Percentiles rank a stretch among this genome's conserved stretches.
Conservation (phyloP, 2,888 invertebrate species). For the Allygus modestus region DNA sequence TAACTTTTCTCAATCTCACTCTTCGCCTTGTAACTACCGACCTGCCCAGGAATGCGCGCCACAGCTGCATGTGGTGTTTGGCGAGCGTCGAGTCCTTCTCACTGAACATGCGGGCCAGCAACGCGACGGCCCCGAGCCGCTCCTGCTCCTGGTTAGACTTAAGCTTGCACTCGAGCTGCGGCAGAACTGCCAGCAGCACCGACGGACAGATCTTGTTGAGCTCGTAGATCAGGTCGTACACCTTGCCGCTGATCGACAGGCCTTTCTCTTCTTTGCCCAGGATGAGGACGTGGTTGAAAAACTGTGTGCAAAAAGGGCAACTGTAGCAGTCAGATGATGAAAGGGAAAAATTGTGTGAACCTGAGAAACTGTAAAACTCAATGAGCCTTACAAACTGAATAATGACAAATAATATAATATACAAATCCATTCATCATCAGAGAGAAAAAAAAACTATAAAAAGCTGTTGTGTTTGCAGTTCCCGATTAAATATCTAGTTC, state of each 20-base stretch:
- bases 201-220: slow-evolving; percentile 94
- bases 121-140: slow-evolving; percentile 90
- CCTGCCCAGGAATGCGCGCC: slow-evolving; percentile 94
- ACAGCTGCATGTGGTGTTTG: slow-evolving; percentile 89
- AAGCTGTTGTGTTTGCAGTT: no score
- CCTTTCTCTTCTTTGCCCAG: slow-evolving; percentile 93
- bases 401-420: no score
- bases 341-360: no score
- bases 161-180: slow-evolving; percentile 96
- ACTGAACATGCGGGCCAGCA: slow-evolving; percentile 97
- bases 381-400: no score
- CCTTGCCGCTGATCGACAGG: slow-evolving; percentile 87
- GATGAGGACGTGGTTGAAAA: slow-evolving; percentile 97
- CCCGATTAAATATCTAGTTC: no score
- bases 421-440: no score
- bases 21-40: no score
- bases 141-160: slow-evolving; percentile 95
- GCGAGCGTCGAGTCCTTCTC: slow-evolving; percentile 95
- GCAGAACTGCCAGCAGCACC: slow-evolving; percentile 91
- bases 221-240: slow-evolving; percentile 98
- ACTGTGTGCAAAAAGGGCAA: slow-evolving; percentile 78
- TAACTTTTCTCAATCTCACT: no score
- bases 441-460: no score
- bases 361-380: no score
- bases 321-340: no score